These are phyloP conservation scores for Epiblema foenella DNA, from an alignment of 2,888 invertebrate species.

Conservation along the genomic window DNA sequence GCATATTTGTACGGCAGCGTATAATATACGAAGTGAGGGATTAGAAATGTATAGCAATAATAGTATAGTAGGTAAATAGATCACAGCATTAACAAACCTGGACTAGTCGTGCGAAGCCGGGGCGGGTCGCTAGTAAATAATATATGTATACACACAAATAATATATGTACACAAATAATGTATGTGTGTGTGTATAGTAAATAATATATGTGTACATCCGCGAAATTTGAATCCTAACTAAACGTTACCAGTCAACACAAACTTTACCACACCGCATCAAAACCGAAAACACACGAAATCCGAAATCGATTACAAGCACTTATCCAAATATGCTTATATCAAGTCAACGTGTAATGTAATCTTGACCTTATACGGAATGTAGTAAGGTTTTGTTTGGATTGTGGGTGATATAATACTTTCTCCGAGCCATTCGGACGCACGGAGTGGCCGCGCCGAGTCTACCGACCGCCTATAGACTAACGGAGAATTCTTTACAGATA, in stretches of 20 bases:
- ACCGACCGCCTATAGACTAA: slow-evolving; percentile 14
- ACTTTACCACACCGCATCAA: slow-evolving; percentile 6
- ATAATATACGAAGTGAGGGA: no score
- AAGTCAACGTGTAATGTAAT: background rate
- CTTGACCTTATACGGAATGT: slow-evolving; percentile 19
- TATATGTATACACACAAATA: no score
- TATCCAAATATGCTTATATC: slow-evolving; percentile 40
- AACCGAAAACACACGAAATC: slow-evolving; percentile 27
- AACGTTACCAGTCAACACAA: slow-evolving; percentile 10
- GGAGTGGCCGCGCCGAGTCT: slow-evolving; percentile 68
- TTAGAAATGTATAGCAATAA: no score
- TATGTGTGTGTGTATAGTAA: no score
- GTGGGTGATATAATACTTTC: slow-evolving; percentile 68
- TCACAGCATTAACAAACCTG: no score
- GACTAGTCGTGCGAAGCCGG: no score
- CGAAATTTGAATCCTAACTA: slow-evolving; percentile 19
- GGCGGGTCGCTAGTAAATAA: no score
- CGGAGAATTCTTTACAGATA: background rate
- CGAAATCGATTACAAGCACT: slow-evolving; percentile 43
- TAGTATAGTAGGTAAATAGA: no score
- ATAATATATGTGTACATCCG: slow-evolving; percentile 5
- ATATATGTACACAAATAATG: no score
- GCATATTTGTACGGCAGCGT: no score
- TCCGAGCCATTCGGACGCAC: slow-evolving; percentile 61
- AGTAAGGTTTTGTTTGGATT: slow-evolving; percentile 40